Evolutionary conservation across 2,888 invertebrate genomes (phyloP), one percentile per base, ranked within the genome.

Genomic region (Acanthosepion pharaonis): DNA sequence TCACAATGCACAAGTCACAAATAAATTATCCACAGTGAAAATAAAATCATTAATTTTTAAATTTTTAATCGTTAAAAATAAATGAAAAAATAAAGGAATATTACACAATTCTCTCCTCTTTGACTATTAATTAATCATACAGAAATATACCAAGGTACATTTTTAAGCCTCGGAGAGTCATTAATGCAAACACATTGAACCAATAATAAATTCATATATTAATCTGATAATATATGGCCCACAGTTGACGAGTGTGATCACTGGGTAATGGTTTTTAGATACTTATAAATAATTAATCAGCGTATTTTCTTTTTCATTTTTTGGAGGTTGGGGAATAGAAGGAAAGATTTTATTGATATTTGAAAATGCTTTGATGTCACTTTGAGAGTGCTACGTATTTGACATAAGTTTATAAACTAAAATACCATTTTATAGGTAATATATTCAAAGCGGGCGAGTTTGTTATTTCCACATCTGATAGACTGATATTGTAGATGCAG

Each of bases 201-300:
- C 78, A 78, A 78, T 78, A 78, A 78, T 78, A 78, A 78, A n/a
- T 78, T 78, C 78, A n/a, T 33, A 33, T 33, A 78, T 78, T 11
- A n/a, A 33, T 78, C 78, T 78, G 78, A 78, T 78, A 78, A 78
- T 78, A 28, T 28, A 78, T n/a, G 3, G 78, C 11, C n/a, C 11
- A 78, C 15, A 78, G 78, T 33, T 78, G 78, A 78, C 33, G 78
- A 33, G 78, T 5, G n/a, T 15, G 78, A 78, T 11, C 78, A 78
- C n/a, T 33, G 33, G 18, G n/a, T 78, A 78, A 78, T 78, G 78
- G n/a, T 78, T 78, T 78, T 78, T 78, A 78, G 78, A 78, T 78
- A 78, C 78, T 78, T 78, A 78, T 78, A 78, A 78, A 78, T 78
- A 15, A 78, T 78, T 78, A 33, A 78, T 78, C 78, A 78, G n/a